phyloP scores from a whole-genome alignment of 2,888 invertebrate species.

The Tetramorium bicarinatum region DNA sequence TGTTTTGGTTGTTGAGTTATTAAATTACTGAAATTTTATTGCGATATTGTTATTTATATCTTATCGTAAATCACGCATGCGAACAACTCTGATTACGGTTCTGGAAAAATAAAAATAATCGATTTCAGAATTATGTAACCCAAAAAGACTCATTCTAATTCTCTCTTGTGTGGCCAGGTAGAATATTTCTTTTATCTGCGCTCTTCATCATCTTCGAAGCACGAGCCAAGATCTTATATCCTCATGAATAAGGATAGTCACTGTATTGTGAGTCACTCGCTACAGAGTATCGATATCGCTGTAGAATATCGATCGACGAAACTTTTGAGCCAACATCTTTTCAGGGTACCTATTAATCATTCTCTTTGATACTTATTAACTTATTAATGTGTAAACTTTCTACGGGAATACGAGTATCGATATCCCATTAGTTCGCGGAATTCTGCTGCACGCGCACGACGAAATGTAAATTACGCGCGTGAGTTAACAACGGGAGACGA shows the following conservation, averaged over 20 bases:
- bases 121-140: not conserved
- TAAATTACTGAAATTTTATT: slow-evolving; percentile 10
- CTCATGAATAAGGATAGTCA: slow-evolving; percentile 42
- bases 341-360: slow-evolving; percentile 29
- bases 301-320: slow-evolving; percentile 28
- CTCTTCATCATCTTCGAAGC: slow-evolving; percentile 21
- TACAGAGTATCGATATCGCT: slow-evolving; percentile 21
- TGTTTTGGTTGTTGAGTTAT: not conserved
- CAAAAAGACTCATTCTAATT: not conserved
- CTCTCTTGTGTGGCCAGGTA: not conserved
- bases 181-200: slow-evolving; percentile 20
- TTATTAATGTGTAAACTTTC: slow-evolving; percentile 32
- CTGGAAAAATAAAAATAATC: not conserved
- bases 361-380: slow-evolving; percentile 5
- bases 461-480: slow-evolving; percentile 33
- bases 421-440: slow-evolving; percentile 26
- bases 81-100: not conserved
- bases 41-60: not conserved
- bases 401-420: not conserved
- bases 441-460: not conserved
- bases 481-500: slow-evolving; percentile 33
- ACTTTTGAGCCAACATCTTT: slow-evolving; percentile 30
- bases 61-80: not conserved
- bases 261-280: slow-evolving; percentile 25
- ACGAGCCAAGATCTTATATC: slow-evolving; percentile 3